phyloP scores from a whole-genome alignment of 2,113 vertebrate species.

The Calypte anna region DNA sequence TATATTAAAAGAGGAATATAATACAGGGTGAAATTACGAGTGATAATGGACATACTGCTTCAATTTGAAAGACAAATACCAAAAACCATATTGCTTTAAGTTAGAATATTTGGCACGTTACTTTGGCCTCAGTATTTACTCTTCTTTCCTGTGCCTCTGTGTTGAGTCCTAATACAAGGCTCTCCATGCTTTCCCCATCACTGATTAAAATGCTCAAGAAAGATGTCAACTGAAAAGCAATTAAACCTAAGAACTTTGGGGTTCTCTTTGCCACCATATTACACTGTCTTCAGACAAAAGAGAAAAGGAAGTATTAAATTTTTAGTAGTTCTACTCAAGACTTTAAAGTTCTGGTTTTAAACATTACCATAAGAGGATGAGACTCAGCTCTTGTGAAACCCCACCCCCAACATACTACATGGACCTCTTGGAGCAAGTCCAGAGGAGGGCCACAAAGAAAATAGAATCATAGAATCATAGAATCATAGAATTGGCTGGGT shows the following conservation, averaged over 20 bases:
- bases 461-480: too few species aligned
- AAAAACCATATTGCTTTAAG: neutral
- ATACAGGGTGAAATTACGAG: neutral
- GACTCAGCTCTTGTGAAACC: neutral
- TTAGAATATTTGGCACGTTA: neutral
- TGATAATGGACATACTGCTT: neutral
- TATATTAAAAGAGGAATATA: neutral
- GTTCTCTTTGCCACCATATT: neutral
- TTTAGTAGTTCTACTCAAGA: neutral
- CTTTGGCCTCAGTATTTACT: neutral
- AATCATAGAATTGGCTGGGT: too few species aligned
- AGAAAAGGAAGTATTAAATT: neutral
- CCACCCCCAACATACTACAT: too few species aligned
- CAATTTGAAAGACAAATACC: neutral
- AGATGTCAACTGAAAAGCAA: neutral
- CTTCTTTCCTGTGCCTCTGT: neutral
- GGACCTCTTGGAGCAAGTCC: too few species aligned
- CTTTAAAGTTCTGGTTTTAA: neutral
- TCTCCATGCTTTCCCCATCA: neutral
- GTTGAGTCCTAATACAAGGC: neutral
- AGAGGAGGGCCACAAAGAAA: too few species aligned
- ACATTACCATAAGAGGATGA: neutral
- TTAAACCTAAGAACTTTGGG: neutral
- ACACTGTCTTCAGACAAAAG: neutral
- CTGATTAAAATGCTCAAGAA: neutral